Evolutionary conservation across 2,888 invertebrate species (phyloP), one percentile per base, ranked within the genome.

Genomic region (Synergus japonicus): DNA sequence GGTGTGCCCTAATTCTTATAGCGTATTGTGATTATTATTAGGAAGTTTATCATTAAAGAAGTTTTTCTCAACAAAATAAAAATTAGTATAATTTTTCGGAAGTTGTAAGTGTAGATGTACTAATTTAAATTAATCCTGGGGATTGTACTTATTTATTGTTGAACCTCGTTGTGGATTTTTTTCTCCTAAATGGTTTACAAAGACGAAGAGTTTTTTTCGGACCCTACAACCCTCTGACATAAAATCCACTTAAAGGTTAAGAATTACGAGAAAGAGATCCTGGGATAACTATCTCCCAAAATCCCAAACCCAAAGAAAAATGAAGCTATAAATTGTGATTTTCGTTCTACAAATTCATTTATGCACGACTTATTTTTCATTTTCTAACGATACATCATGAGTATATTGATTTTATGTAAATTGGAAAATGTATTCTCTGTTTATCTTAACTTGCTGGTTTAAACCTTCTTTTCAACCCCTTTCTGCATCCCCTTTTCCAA

Each of bases 211-310:
- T 54, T 49, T 41, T 29, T 73, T 44, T 66, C 29, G 12, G 18
- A 13, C 22, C 46, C 46, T 67, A 46, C 22, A 46, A 18, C 15
- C 49, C 73, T 73, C 9, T 3, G 18, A 73, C 49, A 73, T 49
- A 49, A 73, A 73, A 73, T 73, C 73, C 73, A 37, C 73, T 73
- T 73, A 73, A 15, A 73, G n/a, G 37, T 73, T 73, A 54, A 54
- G 73, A 73, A 54, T 73, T 73, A 54, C 73, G 54, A 54, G 54
- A 41, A 73, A 73, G 54, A 73, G 54, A 73, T 73, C n/a, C 73
- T 15, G 49, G 41, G 37, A 54, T 54, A 37, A n/a, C 37, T 29
- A 41, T 73, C n/a, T 8, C 37, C 5, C 44, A 2, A 67, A 67
- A 7, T 43, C 22, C 4, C 37, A 37, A 15, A 37, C 9, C 22